Base-by-base conservation (phyloP, 1,140 invertebrate species). In the Drosophila lowei region DNA sequence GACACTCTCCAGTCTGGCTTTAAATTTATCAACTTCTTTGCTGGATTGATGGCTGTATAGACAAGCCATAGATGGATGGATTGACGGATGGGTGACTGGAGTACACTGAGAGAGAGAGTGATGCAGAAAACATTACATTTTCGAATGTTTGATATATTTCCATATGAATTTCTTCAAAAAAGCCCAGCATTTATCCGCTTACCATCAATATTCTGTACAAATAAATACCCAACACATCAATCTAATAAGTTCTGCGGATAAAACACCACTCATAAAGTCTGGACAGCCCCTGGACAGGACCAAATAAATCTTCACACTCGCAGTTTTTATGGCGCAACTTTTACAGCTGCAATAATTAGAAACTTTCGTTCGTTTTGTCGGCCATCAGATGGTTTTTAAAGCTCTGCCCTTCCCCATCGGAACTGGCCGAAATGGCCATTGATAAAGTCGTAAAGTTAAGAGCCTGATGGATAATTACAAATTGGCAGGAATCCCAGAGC, bases 361-460 rank as follows among this genome's bases (percentile, higher is more conserved):
- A 67, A 47, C 52, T 79, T 57, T 53, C 4, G 25, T 21, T 30
- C 13, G 28, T 50, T n/a, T 52, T 56, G 56, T 68, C 49, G 38
- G 41, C 46, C 57, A 38, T 38, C 52, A 46, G 42, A 58, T 58
- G 64, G 42, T 52, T 50, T 68, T 76, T 44, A 76, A 62, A 62
- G 46, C 44, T 13, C 34, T 7, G 28, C 48, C 48, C 42, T 8
- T 7, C 6, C 28, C 28, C 28, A 9, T 8, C 28, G 58, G 65
- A 54, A 54, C 73, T 47, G 44, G 43, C 49, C 42, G 49, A 55
- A 67, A 59, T 66, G 55, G 50, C 67, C 77, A 62, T 66, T 77
- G 73, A 86, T 85, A 73, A 77, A 86, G 78, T 85, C 77, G 64
- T 81, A 78, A 86, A 85, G 64, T 62, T 71, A 72, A 79, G 72